Conservation (phyloP, 2,113 vertebrate genomes). For the Pollachius pollachius region DNA sequence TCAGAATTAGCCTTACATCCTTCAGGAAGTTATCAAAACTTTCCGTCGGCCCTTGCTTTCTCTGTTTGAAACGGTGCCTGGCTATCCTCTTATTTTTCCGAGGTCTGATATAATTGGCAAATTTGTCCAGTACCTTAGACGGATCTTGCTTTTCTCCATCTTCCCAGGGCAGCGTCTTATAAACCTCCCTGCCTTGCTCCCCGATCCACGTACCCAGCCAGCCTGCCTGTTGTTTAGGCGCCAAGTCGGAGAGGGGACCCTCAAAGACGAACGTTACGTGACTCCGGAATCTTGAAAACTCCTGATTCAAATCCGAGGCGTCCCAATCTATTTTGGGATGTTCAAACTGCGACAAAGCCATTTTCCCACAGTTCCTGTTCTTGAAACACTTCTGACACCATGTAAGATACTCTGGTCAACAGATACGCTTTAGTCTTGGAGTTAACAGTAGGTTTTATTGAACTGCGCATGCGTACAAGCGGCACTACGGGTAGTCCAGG, state of each 20-base stretch:
- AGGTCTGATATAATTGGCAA: neutral
- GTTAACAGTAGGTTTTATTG: no score
- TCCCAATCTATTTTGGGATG: no score
- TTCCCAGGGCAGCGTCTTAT: neutral
- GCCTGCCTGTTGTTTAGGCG: neutral
- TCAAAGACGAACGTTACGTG: neutral
- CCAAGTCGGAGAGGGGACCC: neutral
- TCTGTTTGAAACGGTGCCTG: slow-evolving; percentile 8
- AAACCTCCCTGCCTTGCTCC: neutral
- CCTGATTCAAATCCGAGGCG: no score
- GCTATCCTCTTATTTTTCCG: neutral
- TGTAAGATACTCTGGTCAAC: no score
- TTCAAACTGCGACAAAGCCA: no score
- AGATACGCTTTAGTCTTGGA: no score
- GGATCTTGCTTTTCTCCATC: neutral
- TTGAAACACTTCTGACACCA: no score
- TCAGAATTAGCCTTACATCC: slow-evolving; percentile 9
- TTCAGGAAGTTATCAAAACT: slow-evolving; percentile 26
- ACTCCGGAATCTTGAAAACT: no score
- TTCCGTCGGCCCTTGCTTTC: slow-evolving; percentile 13
- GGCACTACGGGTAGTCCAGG: no score
- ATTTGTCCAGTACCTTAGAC: no score
- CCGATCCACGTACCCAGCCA: neutral
- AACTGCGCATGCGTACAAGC: no score
- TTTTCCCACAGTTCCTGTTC: no score